Evolutionary conservation across 2,797 vertebrate genomes (phyloP).

Genomic region (Tinamus major): DNA sequence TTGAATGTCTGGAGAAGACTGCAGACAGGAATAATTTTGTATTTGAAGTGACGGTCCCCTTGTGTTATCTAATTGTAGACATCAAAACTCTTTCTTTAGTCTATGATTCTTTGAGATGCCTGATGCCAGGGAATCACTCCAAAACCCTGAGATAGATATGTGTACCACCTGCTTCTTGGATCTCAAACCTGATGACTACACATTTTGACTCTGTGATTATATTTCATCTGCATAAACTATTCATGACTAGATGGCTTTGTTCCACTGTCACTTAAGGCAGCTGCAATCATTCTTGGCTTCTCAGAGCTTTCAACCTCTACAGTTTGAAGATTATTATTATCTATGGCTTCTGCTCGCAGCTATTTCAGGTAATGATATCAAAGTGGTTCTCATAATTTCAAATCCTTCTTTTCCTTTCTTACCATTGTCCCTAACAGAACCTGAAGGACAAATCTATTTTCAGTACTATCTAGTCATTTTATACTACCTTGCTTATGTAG

Average conservation of each 20-base stretch:
- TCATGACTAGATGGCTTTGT: constrained; percentile 36
- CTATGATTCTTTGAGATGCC: constrained; percentile 19
- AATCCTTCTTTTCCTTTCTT: background rate
- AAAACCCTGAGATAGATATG: constrained; percentile 41
- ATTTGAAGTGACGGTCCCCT: background rate
- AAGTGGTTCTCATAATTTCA: constrained; percentile 30
- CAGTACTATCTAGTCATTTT: background rate
- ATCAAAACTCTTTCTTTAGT: constrained; percentile 24
- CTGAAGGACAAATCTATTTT: constrained; percentile 44
- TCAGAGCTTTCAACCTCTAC: constrained; percentile 40
- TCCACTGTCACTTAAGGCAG: constrained; percentile 57
- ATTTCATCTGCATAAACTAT: constrained; percentile 47
- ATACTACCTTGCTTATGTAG: background rate
- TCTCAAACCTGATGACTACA: constrained; percentile 46
- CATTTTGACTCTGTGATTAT: constrained; percentile 56
- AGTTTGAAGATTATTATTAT: constrained; percentile 54
- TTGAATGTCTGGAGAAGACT: background rate
- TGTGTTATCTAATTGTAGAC: background rate
- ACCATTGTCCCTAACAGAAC: constrained; percentile 12
- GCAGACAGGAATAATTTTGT: background rate
- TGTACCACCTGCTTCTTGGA: constrained; percentile 65
- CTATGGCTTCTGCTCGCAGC: constrained; percentile 38
- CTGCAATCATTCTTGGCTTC: constrained; percentile 53
- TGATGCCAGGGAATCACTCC: constrained; percentile 47
- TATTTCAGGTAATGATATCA: constrained; percentile 43